Percentiles rank a stretch among this genome's conserved stretches.
phyloP scores from a whole-genome alignment of 2,888 invertebrate species.

The Drosophila hawaiiensis region DNA sequence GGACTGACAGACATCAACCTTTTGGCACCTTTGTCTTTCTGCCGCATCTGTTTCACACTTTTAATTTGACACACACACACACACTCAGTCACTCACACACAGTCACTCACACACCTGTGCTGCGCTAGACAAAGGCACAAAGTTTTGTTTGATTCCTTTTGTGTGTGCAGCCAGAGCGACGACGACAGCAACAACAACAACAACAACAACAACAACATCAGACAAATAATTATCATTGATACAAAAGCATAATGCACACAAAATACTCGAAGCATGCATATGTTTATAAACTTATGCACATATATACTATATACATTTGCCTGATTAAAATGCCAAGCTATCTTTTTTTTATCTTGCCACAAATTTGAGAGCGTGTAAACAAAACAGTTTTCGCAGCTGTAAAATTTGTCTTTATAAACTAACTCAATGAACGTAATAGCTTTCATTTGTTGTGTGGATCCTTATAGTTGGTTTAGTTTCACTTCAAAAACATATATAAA shows the following conservation, averaged over 20 bases:
- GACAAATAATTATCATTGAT: conserved; percentile 82
- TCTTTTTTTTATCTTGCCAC: background rate
- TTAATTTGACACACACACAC: conserved; percentile 77
- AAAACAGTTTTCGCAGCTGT: background rate
- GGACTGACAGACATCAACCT: conserved; percentile 59
- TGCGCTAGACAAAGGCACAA: conserved; percentile 72
- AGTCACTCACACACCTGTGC: background rate
- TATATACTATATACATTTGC: conserved; percentile 52
- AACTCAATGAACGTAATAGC: background rate
- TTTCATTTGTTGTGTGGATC: background rate
- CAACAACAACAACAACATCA: conserved; percentile 34
- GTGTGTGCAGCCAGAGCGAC: conserved; percentile 71
- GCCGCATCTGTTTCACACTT: conserved; percentile 75
- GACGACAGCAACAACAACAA: conserved; percentile 35
- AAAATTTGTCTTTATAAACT: background rate
- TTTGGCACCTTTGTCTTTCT: conserved; percentile 78
- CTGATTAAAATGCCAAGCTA: conserved; percentile 55
- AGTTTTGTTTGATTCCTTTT: conserved; percentile 81
- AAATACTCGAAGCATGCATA: conserved; percentile 20
- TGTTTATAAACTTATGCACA: conserved; percentile 49
- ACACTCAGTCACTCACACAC: background rate
- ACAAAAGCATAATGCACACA: conserved; percentile 65
- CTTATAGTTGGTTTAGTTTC: too few species aligned
- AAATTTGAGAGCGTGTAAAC: background rate
- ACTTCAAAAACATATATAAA: background rate